Evolutionary conservation across 2,888 invertebrate genomes (phyloP), one percentile per base, ranked within the genome.

Genomic region (Limenitis camilla): DNA sequence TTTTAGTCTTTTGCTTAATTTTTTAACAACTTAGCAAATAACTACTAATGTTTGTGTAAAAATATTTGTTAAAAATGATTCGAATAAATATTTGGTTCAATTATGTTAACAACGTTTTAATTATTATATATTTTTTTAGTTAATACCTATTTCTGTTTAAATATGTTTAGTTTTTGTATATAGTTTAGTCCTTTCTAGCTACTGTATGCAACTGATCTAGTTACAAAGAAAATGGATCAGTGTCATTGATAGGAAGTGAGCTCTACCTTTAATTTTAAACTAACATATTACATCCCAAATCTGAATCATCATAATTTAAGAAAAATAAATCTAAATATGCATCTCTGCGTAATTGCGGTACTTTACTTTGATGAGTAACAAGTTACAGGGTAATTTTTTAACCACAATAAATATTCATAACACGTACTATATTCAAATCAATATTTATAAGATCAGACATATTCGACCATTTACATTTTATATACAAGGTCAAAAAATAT

Each of bases 341-440:
- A 38, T 31, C 32, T n/a, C 33, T 39, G 40, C 49, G 31, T n/a
- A 30, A 10, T 38, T 33, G 11, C 57, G 61, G 59, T 61, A 49
- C 53, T 59, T 61, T 53, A 61, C 59, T 49, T 53, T 50, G 49
- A 54, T 56, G 54, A 58, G 35, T 59, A 54, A 59, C 11, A 40
- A 28, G 41, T 40, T 44, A 44, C 30, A 35, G 43, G 50, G 46
- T 38, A 7, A 39, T 49, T 41, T 48, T 49, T 46, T 49, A 46
- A 49, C 31, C 11, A 40, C 43, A 54, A 56, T 55, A 54, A 49
- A 52, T 43, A 58, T 55, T 54, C 49, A 53, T 27, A 8, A 32
- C 29, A 40, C 51, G 40, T 53, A 35, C 27, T 41, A 46, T 52
- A 19, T 11, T 40, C 10, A 43, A 40, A 59, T 59, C 52, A 61